A percentile compares a stretch with the other conserved stretches of the same genome.
Evolutionary conservation across 53 echinoderm and acorn worm genomes (phyloP).

Genomic region (Holothuria scabra): DNA sequence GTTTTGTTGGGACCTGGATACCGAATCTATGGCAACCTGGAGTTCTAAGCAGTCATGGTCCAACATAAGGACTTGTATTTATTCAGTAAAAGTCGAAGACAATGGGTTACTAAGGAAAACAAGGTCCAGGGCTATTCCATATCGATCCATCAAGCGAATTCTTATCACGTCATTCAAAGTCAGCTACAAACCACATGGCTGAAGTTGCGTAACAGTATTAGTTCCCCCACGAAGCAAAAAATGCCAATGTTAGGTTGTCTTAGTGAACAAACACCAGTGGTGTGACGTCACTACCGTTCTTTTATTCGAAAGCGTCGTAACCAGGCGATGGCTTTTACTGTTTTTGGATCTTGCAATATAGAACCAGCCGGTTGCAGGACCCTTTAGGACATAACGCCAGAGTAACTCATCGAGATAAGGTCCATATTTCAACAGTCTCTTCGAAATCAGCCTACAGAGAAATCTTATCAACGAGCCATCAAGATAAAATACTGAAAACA

Average conservation of each 20-base stretch:
- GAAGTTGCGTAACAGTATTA: slow-evolving; percentile 10
- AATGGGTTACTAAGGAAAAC: slow-evolving; percentile 32
- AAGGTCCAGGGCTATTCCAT: neutral
- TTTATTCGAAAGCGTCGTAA: slow-evolving; percentile 7
- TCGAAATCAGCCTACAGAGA: no score
- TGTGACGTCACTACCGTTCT: slow-evolving; percentile 6
- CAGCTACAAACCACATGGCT: neutral
- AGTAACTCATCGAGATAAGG: no score
- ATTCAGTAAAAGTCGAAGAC: neutral
- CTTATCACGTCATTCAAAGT: neutral
- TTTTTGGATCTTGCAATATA: no score
- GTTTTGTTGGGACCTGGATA: no score
- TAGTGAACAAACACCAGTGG: neutral
- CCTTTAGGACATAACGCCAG: no score
- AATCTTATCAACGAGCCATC: no score
- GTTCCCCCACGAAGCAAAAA: neutral
- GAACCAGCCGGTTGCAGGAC: no score
- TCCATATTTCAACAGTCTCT: no score
- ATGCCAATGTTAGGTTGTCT: neutral
- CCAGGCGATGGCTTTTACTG: slow-evolving; percentile 1
- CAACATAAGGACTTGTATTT: no score
- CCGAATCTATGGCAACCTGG: no score
- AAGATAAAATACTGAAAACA: no score
- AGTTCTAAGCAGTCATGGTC: no score
- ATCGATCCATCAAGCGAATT: slow-evolving; percentile 1